Conservation (phyloP, 2,888 invertebrate genomes). For the Melanargia galathea region DNA sequence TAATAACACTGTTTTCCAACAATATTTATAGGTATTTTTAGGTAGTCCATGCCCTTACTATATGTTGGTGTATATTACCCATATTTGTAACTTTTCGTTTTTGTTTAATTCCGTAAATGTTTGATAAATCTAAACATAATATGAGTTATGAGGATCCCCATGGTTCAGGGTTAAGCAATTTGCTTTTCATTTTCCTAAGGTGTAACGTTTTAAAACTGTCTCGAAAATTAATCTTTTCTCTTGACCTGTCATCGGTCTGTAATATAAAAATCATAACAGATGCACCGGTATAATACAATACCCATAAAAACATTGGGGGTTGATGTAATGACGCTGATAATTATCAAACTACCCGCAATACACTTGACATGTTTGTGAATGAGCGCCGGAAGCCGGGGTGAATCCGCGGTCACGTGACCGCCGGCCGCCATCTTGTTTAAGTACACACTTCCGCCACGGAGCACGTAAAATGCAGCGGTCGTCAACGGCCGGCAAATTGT, state of each 20-base stretch:
- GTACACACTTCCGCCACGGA: conserved; percentile 70
- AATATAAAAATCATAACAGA: conserved; percentile 64
- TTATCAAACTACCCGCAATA: conserved; percentile 74
- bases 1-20: too few relatives aligned
- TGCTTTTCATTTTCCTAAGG: too few relatives aligned
- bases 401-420: conserved; percentile 77
- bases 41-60: too few relatives aligned
- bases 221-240: neutral
- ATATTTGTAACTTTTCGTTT: too few relatives aligned
- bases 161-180: too few relatives aligned
- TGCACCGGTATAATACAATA: conserved; percentile 58
- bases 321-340: conserved; percentile 62
- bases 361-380: conserved; percentile 76
- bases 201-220: neutral
- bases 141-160: too few relatives aligned
- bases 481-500: conserved; percentile 56
- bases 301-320: conserved; percentile 60
- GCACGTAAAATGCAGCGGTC: conserved; percentile 58
- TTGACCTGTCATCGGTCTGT: neutral
- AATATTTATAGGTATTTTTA: too few relatives aligned
- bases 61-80: too few relatives aligned
- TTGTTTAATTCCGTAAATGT: too few relatives aligned
- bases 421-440: conserved; percentile 76
- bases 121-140: too few relatives aligned
- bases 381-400: conserved; percentile 75